These are phyloP conservation scores for Lamellibrachia columna DNA, from an alignment of 2,888 invertebrate species.

Conservation along the genomic window DNA sequence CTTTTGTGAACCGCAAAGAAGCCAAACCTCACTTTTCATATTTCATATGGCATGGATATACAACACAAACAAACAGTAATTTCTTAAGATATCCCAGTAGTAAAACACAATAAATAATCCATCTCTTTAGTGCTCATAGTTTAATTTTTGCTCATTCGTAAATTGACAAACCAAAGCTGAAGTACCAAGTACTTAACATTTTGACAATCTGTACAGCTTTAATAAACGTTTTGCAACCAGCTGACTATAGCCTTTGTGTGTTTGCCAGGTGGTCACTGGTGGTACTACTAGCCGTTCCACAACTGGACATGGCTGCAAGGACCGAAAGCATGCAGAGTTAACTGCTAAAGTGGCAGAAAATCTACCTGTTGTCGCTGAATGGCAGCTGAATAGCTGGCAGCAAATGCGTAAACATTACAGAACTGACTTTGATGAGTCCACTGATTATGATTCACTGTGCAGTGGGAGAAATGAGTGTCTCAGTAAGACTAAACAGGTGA, in stretches of 20 bases:
- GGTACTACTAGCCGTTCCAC: not conserved
- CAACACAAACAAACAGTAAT: too few species aligned
- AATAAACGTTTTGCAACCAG: not conserved
- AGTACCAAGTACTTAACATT: not conserved
- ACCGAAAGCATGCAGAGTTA: not conserved
- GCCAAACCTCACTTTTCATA: too few species aligned
- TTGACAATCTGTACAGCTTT: not conserved
- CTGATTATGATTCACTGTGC: not conserved
- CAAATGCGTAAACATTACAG: slow-evolving; percentile 8
- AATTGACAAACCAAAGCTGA: too few species aligned
- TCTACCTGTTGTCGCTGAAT: not conserved
- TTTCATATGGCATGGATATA: too few species aligned
- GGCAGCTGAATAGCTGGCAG: not conserved
- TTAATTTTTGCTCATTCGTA: too few species aligned
- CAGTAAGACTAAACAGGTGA: not conserved
- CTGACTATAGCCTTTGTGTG: not conserved
- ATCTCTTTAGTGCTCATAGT: too few species aligned
- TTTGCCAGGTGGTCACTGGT: slow-evolving; percentile 10
- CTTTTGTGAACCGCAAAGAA: too few species aligned
- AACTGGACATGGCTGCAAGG: not conserved
- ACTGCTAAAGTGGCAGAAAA: not conserved
- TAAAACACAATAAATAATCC: too few species aligned
- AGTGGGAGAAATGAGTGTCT: not conserved
- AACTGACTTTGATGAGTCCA: not conserved
- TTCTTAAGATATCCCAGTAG: too few species aligned